Evolutionary conservation across 2,797 vertebrate genomes (phyloP).

Genomic region (Oreortyx pictus): DNA sequence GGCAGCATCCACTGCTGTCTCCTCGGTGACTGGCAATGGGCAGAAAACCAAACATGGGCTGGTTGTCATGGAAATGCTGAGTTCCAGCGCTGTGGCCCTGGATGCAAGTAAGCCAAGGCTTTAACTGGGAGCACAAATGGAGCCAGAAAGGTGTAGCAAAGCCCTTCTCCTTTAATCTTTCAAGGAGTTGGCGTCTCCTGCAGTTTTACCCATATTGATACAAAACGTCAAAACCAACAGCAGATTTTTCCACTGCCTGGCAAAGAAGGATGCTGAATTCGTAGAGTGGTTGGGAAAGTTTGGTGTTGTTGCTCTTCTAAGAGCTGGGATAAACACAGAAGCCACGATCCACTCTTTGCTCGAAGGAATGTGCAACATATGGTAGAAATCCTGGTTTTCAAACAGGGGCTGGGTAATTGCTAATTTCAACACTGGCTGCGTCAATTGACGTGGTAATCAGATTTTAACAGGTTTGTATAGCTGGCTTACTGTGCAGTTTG

Average conservation of each 20-base stretch:
- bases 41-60: constrained; percentile 87
- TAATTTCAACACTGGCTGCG: not conserved
- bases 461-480: no score
- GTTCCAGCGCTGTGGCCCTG: constrained; percentile 83
- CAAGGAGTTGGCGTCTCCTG: not conserved
- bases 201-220: not conserved
- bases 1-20: constrained; percentile 82
- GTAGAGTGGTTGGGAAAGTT: not conserved
- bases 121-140: constrained; percentile 84
- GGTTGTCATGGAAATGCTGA: constrained; percentile 86
- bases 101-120: constrained; percentile 80
- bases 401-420: no score
- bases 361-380: not conserved
- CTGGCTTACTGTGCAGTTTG: not conserved
- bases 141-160: constrained; percentile 78
- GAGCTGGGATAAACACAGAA: not conserved
- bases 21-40: constrained; percentile 86
- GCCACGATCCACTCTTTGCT: not conserved
- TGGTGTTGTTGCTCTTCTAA: not conserved
- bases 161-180: not conserved
- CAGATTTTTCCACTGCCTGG: not conserved
- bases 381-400: not conserved
- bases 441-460: not conserved
- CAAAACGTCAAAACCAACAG: not conserved
- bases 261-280: not conserved